A percentile compares a stretch with the other conserved stretches of the same genome.
phyloP scores from a whole-genome alignment of 2,888 invertebrate species.

The Andrena haemorrhoa region DNA sequence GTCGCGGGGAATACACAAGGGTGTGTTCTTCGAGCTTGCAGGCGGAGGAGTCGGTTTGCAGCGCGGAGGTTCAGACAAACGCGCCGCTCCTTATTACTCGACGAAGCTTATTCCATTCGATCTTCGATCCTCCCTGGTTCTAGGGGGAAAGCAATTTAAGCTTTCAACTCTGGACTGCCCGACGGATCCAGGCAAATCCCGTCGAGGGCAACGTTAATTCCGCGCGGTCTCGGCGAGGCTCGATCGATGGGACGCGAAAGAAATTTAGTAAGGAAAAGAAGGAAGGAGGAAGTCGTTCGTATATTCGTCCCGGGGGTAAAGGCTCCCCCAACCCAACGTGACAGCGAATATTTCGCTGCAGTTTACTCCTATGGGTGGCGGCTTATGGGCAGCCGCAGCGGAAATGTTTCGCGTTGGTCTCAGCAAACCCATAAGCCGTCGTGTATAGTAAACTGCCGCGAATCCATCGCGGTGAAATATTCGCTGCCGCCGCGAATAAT shows the following conservation, averaged over 20 bases:
- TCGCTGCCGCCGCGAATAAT: no score
- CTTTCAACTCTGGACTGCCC: neutral
- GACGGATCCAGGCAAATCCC: neutral
- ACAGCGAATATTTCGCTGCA: no score
- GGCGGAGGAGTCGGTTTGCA: neutral
- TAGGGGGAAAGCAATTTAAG: constrained; percentile 1
- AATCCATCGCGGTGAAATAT: no score
- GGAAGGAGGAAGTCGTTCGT: neutral
- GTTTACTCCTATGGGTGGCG: no score
- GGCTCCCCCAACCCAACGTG: no score
- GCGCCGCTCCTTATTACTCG: no score
- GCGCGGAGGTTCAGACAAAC: neutral
- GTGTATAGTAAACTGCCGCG: no score
- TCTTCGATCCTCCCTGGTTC: neutral
- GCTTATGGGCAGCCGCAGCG: no score
- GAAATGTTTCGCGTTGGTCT: no score
- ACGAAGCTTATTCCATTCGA: neutral
- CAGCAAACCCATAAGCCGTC: no score
- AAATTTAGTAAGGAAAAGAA: neutral
- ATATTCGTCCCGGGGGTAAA: no score
- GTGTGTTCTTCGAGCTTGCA: neutral
- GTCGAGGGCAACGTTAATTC: neutral
- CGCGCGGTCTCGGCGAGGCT: neutral
- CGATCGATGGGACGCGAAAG: neutral
- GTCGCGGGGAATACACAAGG: neutral